phyloP scores from a whole-genome alignment of 2,797 vertebrate genomes.

The Notolepis coatsorum region DNA sequence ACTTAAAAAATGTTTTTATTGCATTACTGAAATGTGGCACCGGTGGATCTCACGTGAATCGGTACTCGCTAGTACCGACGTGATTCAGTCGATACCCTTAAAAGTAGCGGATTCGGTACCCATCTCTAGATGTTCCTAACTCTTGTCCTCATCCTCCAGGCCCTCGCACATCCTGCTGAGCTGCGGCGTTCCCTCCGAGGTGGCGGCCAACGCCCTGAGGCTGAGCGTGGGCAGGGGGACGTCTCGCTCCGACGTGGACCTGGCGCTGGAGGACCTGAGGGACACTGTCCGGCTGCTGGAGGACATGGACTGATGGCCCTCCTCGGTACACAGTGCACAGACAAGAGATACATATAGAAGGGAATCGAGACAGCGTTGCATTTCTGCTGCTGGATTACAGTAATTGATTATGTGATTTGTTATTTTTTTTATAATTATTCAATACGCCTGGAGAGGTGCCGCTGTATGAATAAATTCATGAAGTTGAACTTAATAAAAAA shows the following conservation, averaged over 20 bases:
- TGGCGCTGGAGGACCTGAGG: constrained; percentile 87
- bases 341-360: constrained; percentile 6
- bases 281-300: constrained; percentile 84
- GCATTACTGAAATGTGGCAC: too few relatives aligned
- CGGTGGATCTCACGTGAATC: too few relatives aligned
- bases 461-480: too few relatives aligned
- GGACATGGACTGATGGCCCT: constrained; percentile 52
- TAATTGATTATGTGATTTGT: constrained; percentile 38
- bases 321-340: not conserved
- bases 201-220: constrained; percentile 89
- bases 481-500: not conserved
- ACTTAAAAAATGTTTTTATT: too few relatives aligned
- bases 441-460: too few relatives aligned
- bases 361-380: constrained; percentile 1
- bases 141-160: too few relatives aligned
- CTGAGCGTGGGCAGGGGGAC: constrained; percentile 91
- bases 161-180: constrained; percentile 91
- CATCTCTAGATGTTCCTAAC: too few relatives aligned
- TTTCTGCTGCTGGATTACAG: constrained; percentile 7
- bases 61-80: too few relatives aligned
- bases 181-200: constrained; percentile 82
- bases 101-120: too few relatives aligned
- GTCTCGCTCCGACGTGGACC: constrained; percentile 86
- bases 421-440: too few relatives aligned
- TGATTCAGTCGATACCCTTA: too few relatives aligned